Conservation (phyloP, 2,888 invertebrate genomes). For the Lapara coniferarum region DNA sequence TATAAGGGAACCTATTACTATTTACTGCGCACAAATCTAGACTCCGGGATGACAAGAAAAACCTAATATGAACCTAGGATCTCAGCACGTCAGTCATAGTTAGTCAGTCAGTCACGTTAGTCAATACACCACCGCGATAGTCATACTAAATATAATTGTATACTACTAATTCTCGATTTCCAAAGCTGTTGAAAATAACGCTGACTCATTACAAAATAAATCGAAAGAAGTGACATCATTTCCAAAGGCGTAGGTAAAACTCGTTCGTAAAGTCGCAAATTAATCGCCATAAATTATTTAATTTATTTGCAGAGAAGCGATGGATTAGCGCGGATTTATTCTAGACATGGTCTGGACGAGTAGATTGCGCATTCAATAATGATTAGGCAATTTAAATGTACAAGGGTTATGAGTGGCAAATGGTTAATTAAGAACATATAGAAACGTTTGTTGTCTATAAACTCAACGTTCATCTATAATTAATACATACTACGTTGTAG, state of each 20-base stretch:
- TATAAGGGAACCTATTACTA: too few relatives aligned
- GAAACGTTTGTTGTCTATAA: not conserved
- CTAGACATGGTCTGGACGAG: not conserved
- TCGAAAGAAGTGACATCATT: constrained; percentile 14
- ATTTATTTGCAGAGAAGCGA: not conserved
- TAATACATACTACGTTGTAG: too few relatives aligned
- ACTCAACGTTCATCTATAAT: too few relatives aligned
- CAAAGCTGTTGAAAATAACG: not conserved
- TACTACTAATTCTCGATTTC: not conserved
- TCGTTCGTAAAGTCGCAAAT: constrained; percentile 10
- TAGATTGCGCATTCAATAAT: constrained; percentile 15
- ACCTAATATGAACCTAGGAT: too few relatives aligned
- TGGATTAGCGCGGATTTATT: not conserved
- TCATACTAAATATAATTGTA: too few relatives aligned
- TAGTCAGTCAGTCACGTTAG: too few relatives aligned
- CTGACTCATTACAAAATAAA: not conserved
- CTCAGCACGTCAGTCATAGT: too few relatives aligned
- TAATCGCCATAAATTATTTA: constrained; percentile 20
- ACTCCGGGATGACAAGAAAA: too few relatives aligned
- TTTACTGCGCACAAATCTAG: too few relatives aligned
- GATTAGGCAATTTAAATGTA: constrained; percentile 5
- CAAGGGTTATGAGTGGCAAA: not conserved
- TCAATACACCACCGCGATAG: too few relatives aligned
- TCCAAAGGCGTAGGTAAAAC: constrained; percentile 13
- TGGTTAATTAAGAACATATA: not conserved